Evolutionary conservation across 2,113 vertebrate genomes (phyloP).

Genomic region (Phalacrocorax pelagicus): DNA sequence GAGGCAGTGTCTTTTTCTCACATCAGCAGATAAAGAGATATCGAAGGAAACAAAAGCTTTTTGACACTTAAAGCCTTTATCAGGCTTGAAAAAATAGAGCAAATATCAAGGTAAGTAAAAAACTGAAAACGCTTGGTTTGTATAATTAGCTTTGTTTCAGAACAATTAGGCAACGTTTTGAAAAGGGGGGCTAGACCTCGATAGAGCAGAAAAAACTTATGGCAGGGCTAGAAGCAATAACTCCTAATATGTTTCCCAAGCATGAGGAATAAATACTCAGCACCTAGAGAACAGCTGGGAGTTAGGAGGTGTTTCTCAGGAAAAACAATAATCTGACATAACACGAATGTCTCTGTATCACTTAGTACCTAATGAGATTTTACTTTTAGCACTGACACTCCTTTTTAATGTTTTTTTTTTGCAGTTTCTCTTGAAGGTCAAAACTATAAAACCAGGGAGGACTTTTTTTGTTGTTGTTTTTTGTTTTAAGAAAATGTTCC

Average conservation of each 20-base stretch:
- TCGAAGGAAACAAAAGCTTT: conserved; percentile 28
- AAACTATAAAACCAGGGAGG: not conserved
- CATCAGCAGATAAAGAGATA: conserved; percentile 27
- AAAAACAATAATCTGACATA: not conserved
- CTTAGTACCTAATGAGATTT: not conserved
- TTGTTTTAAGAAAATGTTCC: not conserved
- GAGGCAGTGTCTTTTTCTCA: not conserved
- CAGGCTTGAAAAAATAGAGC: not conserved
- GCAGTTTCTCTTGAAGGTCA: not conserved
- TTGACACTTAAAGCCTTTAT: not conserved
- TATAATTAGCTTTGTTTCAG: not conserved
- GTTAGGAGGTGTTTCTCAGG: not conserved
- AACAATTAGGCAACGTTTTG: not conserved
- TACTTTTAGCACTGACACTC: not conserved
- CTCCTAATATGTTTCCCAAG: not conserved
- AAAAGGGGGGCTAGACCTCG: not conserved
- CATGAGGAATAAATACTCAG: not conserved
- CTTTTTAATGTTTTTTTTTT: not conserved
- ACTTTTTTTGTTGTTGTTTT: too few species aligned
- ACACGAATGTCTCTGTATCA: not conserved
- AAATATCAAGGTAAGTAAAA: not conserved
- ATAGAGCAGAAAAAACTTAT: not conserved
- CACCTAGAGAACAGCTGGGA: not conserved
- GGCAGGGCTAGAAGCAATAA: not conserved
- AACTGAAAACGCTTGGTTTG: not conserved